Conservation (phyloP, 2,797 vertebrate genomes). For the Sebastes oblongus region DNA sequence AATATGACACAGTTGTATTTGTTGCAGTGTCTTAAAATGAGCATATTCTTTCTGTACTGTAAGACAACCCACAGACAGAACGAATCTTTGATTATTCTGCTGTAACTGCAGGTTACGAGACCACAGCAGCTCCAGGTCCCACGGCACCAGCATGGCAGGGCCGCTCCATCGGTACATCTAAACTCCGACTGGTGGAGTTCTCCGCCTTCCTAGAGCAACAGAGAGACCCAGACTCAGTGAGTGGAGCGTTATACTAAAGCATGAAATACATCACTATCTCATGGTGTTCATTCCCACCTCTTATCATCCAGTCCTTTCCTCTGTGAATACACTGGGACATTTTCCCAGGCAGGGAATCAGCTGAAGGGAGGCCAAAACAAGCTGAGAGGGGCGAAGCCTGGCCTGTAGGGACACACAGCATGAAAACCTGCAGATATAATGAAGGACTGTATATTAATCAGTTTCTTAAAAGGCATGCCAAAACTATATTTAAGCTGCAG, state of each 20-base stretch:
- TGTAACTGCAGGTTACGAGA: constrained; percentile 88
- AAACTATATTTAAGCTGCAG: constrained; percentile 23
- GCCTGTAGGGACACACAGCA: constrained; percentile 23
- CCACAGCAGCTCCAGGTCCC: constrained; percentile 88
- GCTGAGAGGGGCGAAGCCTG: constrained; percentile 36
- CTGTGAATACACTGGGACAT: constrained; percentile 46
- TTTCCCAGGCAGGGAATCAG: constrained; percentile 58
- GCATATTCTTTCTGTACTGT: background rate
- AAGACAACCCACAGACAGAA: background rate
- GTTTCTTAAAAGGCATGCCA: constrained; percentile 24
- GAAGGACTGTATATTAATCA: constrained; percentile 40
- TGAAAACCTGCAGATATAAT: constrained; percentile 53
- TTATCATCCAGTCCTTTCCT: constrained; percentile 39
- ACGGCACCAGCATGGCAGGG: constrained; percentile 98
- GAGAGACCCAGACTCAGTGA: constrained; percentile 95
- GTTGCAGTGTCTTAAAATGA: background rate
- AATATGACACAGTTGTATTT: background rate
- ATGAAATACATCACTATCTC: constrained; percentile 26
- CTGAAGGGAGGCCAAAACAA: constrained; percentile 50
- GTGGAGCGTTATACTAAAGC: constrained; percentile 34
- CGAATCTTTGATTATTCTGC: background rate
- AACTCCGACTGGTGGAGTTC: constrained; percentile 97
- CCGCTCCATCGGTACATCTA: constrained; percentile 96
- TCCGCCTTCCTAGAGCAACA: constrained; percentile 98
- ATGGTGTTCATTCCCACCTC: constrained; percentile 40